Evolutionary conservation across 2,797 vertebrate genomes (phyloP).

Genomic region (Yasuhikotakia modesta): DNA sequence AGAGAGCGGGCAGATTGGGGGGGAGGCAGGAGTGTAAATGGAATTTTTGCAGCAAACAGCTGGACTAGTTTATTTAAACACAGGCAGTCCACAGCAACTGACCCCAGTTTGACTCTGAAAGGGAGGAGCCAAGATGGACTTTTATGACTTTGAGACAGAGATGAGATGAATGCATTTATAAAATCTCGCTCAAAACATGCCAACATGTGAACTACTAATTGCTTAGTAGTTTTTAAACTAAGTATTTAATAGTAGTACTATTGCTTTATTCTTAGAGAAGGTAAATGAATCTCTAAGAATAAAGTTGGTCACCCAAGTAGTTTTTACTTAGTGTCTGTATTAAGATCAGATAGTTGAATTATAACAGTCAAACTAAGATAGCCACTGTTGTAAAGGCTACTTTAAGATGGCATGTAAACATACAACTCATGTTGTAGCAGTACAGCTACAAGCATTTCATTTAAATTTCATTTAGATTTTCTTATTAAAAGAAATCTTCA

Average conservation of each 20-base stretch:
- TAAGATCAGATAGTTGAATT: slow-evolving; percentile 28
- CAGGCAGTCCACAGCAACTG: slow-evolving; percentile 82
- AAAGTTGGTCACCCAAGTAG: slow-evolving; percentile 57
- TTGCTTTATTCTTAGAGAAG: too few species aligned
- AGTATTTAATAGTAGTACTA: too few species aligned
- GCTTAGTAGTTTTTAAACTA: too few species aligned
- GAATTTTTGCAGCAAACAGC: slow-evolving; percentile 84
- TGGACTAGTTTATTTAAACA: slow-evolving; percentile 89
- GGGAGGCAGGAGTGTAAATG: slow-evolving; percentile 82
- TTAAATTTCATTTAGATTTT: too few species aligned
- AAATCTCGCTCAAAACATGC: slow-evolving; percentile 75
- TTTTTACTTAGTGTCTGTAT: not conserved
- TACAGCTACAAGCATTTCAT: too few species aligned
- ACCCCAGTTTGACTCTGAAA: slow-evolving; percentile 83
- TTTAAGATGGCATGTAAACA: too few species aligned
- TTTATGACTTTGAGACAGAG: slow-evolving; percentile 84
- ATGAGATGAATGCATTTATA: slow-evolving; percentile 75
- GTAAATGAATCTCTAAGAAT: slow-evolving; percentile 65
- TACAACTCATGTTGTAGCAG: too few species aligned
- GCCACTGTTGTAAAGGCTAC: too few species aligned
- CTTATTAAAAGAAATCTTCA: too few species aligned
- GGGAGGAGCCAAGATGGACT: slow-evolving; percentile 82
- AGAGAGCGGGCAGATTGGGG: slow-evolving; percentile 74
- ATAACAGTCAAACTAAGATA: slow-evolving; percentile 13
- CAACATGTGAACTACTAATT: slow-evolving; percentile 67